A percentile compares a stretch with the other conserved stretches of the same genome.
Evolutionary conservation across 2,797 vertebrate species (phyloP).

Genomic region (Chaetophractus vellerosus): DNA sequence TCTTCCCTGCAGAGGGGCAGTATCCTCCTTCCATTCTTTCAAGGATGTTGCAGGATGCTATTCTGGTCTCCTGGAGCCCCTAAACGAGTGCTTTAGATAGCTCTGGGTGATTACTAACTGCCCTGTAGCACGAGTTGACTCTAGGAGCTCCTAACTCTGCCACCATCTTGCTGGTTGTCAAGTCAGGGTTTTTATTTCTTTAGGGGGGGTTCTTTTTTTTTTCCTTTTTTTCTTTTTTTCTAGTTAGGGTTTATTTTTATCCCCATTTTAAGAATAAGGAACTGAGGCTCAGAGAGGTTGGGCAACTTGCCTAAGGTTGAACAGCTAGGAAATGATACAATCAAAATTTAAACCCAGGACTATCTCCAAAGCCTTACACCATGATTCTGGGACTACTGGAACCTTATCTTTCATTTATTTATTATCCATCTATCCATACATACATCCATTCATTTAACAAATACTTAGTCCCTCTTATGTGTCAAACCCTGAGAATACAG

Average conservation of each 20-base stretch:
- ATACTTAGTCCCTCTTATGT: not conserved
- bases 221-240: too few relatives aligned
- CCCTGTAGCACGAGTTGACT: too few relatives aligned
- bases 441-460: constrained; percentile 21
- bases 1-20: too few relatives aligned
- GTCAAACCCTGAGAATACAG: constrained; percentile 8
- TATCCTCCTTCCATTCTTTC: too few relatives aligned
- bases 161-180: too few relatives aligned
- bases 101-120: too few relatives aligned
- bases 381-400: not conserved
- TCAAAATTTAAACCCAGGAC: not conserved
- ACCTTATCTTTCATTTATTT: not conserved
- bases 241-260: not conserved
- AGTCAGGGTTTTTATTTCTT: too few relatives aligned
- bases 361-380: constrained; percentile 30
- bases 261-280: not conserved
- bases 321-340: not conserved
- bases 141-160: too few relatives aligned
- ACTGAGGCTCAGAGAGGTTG: not conserved
- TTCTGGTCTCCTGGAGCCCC: too few relatives aligned
- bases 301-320: not conserved
- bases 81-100: too few relatives aligned
- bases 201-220: too few relatives aligned
- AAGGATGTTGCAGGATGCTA: too few relatives aligned
- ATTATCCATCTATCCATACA: not conserved